Evolutionary conservation across 2,113 vertebrate species (phyloP).

Genomic region (Colaptes auratus): DNA sequence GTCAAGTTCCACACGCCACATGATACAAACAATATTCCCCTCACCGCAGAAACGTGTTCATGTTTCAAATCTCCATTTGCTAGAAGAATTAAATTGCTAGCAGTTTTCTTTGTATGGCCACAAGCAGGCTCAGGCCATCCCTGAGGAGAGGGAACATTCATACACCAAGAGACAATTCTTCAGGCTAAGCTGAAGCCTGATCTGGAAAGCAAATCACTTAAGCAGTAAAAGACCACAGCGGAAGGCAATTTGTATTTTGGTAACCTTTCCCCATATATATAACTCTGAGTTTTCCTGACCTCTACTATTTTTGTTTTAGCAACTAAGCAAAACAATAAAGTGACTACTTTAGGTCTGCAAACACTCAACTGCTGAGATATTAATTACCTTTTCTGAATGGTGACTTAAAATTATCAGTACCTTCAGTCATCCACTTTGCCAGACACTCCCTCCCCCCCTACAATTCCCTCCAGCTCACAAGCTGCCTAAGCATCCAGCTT

Average conservation of each 20-base stretch:
- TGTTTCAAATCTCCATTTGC: not conserved
- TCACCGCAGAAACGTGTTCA: not conserved
- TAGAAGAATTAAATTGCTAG: not conserved
- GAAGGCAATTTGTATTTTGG: not conserved
- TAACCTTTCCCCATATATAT: not conserved
- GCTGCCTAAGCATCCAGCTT: not conserved
- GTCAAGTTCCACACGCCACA: not conserved
- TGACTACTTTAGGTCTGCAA: not conserved
- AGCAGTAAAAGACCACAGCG: not conserved
- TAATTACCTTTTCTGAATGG: not conserved
- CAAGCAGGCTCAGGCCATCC: not conserved
- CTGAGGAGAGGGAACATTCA: not conserved
- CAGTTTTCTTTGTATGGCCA: not conserved
- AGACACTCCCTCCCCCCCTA: not conserved
- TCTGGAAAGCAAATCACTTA: not conserved
- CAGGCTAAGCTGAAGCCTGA: not conserved
- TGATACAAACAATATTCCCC: not conserved
- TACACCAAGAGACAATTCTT: not conserved
- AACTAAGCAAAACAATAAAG: not conserved
- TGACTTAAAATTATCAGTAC: not conserved
- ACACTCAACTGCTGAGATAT: not conserved
- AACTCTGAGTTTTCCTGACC: not conserved
- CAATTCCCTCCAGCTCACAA: not conserved
- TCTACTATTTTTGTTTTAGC: not conserved
- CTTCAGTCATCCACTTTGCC: not conserved